Conservation (phyloP, 1,140 invertebrate species). For the Brachystomella parvula region DNA sequence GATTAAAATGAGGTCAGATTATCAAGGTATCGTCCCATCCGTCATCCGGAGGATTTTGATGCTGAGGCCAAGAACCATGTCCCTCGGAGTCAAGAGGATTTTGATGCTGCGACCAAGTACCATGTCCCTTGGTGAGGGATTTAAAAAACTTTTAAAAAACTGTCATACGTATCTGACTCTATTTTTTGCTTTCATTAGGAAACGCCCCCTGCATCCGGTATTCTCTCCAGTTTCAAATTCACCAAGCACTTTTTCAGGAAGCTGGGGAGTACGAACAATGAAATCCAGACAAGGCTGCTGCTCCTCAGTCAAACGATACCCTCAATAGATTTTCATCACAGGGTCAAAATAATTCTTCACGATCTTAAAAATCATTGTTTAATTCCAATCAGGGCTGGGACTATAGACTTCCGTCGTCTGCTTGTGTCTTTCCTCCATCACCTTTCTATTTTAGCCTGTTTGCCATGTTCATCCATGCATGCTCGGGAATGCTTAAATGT, state of each 20-base stretch:
- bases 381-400: too few species aligned
- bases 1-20: slow-evolving; percentile 74
- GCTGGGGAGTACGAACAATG: slow-evolving; percentile 65
- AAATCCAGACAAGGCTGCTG: slow-evolving; percentile 48
- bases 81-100: slow-evolving; percentile 70
- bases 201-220: slow-evolving; percentile 56
- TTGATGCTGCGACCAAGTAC: slow-evolving; percentile 83
- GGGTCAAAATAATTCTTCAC: too few species aligned
- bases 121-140: slow-evolving; percentile 58
- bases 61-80: slow-evolving; percentile 85
- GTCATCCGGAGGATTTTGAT: slow-evolving; percentile 77
- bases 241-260: slow-evolving; percentile 67
- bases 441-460: too few species aligned
- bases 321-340: too few species aligned
- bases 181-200: too few species aligned
- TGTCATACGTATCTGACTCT: too few species aligned
- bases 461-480: too few species aligned
- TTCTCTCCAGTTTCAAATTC: slow-evolving; percentile 89
- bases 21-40: slow-evolving; percentile 75
- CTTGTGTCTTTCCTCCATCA: too few species aligned
- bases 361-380: too few species aligned
- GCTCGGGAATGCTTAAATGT: too few species aligned
- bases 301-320: too few species aligned
- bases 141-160: not conserved
- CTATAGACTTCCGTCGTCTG: too few species aligned